A percentile compares a stretch with the other conserved stretches of the same genome.
Conservation (phyloP, 1,140 invertebrate genomes). For the Drosophila sturtevanti region DNA sequence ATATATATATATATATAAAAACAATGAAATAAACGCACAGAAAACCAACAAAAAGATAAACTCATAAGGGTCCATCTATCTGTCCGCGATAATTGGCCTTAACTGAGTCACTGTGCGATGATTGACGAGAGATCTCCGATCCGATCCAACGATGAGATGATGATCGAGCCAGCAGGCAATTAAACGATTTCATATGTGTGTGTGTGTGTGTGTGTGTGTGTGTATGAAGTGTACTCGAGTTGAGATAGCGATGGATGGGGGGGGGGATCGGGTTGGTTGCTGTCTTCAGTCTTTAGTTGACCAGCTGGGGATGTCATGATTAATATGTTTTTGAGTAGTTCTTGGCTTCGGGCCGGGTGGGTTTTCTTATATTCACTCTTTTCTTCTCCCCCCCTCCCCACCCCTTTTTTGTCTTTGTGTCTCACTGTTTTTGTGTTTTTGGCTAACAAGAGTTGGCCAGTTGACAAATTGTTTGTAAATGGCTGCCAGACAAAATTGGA, state of each 20-base stretch:
- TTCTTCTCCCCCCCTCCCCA: not conserved
- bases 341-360: conserved; percentile 59
- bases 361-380: not conserved
- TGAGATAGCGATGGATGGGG: no score
- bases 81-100: conserved; percentile 51
- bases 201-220: conserved; percentile 35
- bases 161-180: conserved; percentile 47
- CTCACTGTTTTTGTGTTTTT: conserved; percentile 20
- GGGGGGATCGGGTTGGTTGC: conserved; percentile 42
- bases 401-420: not conserved
- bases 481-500: conserved; percentile 75
- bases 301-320: conserved; percentile 59
- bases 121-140: conserved; percentile 28
- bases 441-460: conserved; percentile 36
- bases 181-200: conserved; percentile 62
- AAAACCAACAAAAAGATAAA: not conserved
- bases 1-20: no score
- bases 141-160: not conserved
- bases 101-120: conserved; percentile 54
- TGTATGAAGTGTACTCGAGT: conserved; percentile 3
- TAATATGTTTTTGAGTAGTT: conserved; percentile 80
- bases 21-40: no score
- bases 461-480: conserved; percentile 78
- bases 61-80: conserved; percentile 8
- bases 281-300: not conserved